These are phyloP conservation scores for Lycorma delicatula DNA, from an alignment of 1,140 invertebrate species.

Conservation along the genomic window DNA sequence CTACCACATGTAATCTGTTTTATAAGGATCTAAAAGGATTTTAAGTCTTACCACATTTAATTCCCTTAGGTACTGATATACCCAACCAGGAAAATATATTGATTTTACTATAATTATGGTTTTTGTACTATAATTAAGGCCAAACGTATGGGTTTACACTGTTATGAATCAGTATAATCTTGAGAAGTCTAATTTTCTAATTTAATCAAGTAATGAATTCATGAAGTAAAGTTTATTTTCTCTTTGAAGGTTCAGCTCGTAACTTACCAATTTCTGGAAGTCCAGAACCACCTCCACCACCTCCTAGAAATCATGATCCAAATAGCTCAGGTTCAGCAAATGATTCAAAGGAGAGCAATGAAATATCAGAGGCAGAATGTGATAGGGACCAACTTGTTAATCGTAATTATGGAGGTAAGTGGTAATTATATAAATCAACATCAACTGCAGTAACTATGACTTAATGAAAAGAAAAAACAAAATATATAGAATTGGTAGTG, in stretches of 20 bases:
- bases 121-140: not conserved
- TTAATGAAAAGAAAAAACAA: too few relatives aligned
- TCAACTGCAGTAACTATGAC: too few relatives aligned
- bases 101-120: too few relatives aligned
- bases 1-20: too few relatives aligned
- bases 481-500: not conserved
- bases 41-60: too few relatives aligned
- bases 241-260: conserved; percentile 50
- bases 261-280: conserved; percentile 51
- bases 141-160: too few relatives aligned
- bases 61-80: too few relatives aligned
- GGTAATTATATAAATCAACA: too few relatives aligned
- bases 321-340: conserved; percentile 69
- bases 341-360: conserved; percentile 85
- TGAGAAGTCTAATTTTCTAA: not conserved
- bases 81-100: too few relatives aligned
- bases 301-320: conserved; percentile 60
- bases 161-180: too few relatives aligned
- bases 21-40: too few relatives aligned
- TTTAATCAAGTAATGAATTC: not conserved
- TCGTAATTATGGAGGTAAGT: conserved; percentile 64
- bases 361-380: conserved; percentile 87
- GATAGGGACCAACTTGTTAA: conserved; percentile 69
- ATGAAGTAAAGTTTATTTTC: not conserved
- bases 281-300: conserved; percentile 76